These are phyloP conservation scores for Lasiommata megera DNA, from an alignment of 2,888 invertebrate species.

Conservation along the genomic window DNA sequence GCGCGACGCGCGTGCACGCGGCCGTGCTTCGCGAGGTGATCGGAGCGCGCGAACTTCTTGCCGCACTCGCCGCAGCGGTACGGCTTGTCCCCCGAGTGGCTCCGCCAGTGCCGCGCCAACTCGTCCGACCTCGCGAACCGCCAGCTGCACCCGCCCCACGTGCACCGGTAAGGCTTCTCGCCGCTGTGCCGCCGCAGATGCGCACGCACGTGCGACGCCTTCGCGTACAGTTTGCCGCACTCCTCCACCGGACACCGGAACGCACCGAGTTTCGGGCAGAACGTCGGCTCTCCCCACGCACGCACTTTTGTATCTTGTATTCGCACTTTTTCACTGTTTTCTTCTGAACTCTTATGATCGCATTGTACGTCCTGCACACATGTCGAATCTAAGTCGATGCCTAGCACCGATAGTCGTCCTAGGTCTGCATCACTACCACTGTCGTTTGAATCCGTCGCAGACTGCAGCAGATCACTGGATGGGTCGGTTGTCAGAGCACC, in stretches of 20 bases:
- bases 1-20: constrained; percentile 89
- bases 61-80: constrained; percentile 94
- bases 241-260: constrained; percentile 90
- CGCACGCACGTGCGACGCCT: constrained; percentile 94
- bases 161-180: constrained; percentile 87
- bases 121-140: constrained; percentile 84
- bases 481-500: constrained; percentile 61
- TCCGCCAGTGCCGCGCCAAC: constrained; percentile 91
- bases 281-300: constrained; percentile 68
- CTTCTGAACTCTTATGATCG: constrained; percentile 40
- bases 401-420: constrained; percentile 44
- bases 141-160: constrained; percentile 65
- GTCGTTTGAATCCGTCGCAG: constrained; percentile 47
- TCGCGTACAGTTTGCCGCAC: constrained; percentile 92
- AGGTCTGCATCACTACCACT: constrained; percentile 43
- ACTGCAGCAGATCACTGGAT: constrained; percentile 52
- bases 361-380: constrained; percentile 51
- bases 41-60: constrained; percentile 95
- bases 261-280: constrained; percentile 87
- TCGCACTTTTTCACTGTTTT: constrained; percentile 34
- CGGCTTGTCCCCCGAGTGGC: constrained; percentile 97
- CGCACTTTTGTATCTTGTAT: constrained; percentile 46
- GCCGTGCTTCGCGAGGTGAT: constrained; percentile 95
- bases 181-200: constrained; percentile 93
- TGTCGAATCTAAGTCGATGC: constrained; percentile 45